Percentiles rank a stretch among this genome's conserved stretches.
phyloP scores from a whole-genome alignment of 2,888 invertebrate genomes.

The Amiota minor region DNA sequence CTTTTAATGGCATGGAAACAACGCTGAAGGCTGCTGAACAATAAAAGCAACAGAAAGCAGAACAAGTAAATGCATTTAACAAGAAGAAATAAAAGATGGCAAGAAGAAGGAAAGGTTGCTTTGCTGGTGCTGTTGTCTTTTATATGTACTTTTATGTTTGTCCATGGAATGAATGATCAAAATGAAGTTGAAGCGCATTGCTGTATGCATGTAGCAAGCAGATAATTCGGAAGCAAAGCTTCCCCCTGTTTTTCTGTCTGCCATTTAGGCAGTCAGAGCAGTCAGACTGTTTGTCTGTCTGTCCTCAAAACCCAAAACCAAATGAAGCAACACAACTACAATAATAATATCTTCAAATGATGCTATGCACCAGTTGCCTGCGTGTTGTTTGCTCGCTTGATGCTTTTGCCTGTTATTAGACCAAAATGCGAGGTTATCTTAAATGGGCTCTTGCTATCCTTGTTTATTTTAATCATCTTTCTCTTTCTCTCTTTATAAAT shows the following conservation, averaged over 20 bases:
- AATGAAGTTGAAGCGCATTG: too few species aligned
- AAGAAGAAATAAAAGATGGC: neutral
- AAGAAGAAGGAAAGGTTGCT: slow-evolving; percentile 1
- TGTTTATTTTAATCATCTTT: slow-evolving; percentile 49
- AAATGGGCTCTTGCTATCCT: slow-evolving; percentile 31
- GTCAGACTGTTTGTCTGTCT: neutral
- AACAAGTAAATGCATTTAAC: neutral
- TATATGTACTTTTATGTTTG: too few species aligned
- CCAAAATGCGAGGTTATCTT: neutral
- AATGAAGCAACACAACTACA: slow-evolving; percentile 8
- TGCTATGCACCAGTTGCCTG: slow-evolving; percentile 8
- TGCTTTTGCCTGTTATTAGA: slow-evolving; percentile 23
- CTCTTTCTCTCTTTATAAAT: slow-evolving; percentile 46
- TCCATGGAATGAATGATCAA: neutral
- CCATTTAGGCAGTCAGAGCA: neutral
- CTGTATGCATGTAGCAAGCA: slow-evolving; percentile 41
- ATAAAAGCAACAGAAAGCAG: neutral
- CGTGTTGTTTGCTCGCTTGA: neutral
- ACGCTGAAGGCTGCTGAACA: slow-evolving; percentile 38
- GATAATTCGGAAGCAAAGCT: slow-evolving; percentile 70
- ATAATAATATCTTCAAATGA: slow-evolving; percentile 1
- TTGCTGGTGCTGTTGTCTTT: too few species aligned
- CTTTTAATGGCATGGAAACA: slow-evolving; percentile 63
- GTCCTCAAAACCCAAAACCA: slow-evolving; percentile 3
- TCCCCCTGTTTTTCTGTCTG: neutral